These are phyloP conservation scores for Uria aalge DNA, from an alignment of 2,113 vertebrate genomes.

Conservation along the genomic window DNA sequence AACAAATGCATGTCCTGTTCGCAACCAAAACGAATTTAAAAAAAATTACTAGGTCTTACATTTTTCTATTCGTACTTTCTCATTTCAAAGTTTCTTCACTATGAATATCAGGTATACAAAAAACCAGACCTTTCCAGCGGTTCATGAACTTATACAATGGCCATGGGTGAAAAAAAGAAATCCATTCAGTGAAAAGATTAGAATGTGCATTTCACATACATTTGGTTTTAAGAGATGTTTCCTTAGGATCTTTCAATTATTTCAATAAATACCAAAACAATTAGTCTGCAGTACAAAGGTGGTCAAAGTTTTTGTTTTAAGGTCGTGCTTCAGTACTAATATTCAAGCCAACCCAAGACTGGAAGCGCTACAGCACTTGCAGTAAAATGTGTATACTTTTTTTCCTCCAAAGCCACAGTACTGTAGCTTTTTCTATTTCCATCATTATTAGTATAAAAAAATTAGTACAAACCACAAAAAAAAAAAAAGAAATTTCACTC, in stretches of 20 bases:
- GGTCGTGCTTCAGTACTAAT: neutral
- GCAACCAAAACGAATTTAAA: neutral
- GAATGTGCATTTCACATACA: neutral
- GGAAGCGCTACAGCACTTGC: neutral
- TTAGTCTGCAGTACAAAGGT: neutral
- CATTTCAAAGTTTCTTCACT: constrained; percentile 52
- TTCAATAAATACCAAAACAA: neutral
- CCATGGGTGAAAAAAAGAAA: neutral
- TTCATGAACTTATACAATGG: neutral
- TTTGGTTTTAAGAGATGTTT: neutral
- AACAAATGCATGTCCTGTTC: neutral
- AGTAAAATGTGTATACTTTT: neutral
- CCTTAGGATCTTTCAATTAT: neutral
- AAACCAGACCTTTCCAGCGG: constrained; percentile 4
- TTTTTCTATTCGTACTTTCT: neutral
- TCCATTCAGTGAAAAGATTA: neutral
- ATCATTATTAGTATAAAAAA: constrained; percentile 30
- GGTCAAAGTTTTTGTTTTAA: neutral
- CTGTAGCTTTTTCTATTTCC: neutral
- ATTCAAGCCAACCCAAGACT: neutral
- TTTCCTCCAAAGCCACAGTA: neutral
- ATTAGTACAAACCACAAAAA: neutral
- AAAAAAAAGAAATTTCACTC: neutral
- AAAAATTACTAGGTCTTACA: neutral
- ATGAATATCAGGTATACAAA: constrained; percentile 38